A percentile compares a stretch with the other conserved stretches of the same genome.
Conservation (phyloP, 2,888 invertebrate genomes). For the Cylloceria caligata region DNA sequence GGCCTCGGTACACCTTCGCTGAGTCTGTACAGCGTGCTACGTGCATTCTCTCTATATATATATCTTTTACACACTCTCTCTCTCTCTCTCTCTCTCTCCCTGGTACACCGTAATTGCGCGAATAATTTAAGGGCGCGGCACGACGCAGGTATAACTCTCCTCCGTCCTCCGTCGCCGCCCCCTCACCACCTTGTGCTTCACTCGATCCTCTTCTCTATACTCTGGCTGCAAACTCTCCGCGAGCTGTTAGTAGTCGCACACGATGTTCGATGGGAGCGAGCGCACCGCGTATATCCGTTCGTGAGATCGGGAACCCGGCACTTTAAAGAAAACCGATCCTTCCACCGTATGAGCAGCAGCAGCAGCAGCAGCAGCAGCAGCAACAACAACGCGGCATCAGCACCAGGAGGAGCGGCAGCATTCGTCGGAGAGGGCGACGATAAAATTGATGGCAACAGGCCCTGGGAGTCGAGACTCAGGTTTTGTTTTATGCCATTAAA, state of each 20-base stretch:
- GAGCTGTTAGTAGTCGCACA: slow-evolving; percentile 31
- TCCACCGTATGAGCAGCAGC: slow-evolving; percentile 59
- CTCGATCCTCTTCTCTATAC: slow-evolving; percentile 48
- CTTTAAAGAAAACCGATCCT: slow-evolving; percentile 79
- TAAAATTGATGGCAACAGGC: slow-evolving; percentile 71
- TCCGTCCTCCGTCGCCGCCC: slow-evolving; percentile 62
- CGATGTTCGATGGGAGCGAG: slow-evolving; percentile 4
- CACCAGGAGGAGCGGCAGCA: slow-evolving; percentile 23
- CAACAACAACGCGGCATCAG: slow-evolving; percentile 15
- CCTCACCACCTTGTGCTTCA: slow-evolving; percentile 23
- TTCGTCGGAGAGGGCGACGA: slow-evolving; percentile 72
- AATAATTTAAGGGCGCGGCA: slow-evolving; percentile 81
- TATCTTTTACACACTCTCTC: slow-evolving; percentile 28
- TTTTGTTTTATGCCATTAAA: slow-evolving; percentile 45
- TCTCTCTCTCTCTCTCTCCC: slow-evolving; percentile 42
- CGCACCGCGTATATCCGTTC: slow-evolving; percentile 30
- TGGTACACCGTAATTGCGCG: slow-evolving; percentile 78
- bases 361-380: slow-evolving; percentile 17
- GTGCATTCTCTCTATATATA: slow-evolving; percentile 17
- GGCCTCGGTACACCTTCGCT: slow-evolving; percentile 47
- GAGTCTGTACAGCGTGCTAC: slow-evolving; percentile 37
- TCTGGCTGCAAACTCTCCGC: slow-evolving; percentile 27
- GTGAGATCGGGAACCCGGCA: slow-evolving; percentile 70
- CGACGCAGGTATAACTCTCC: slow-evolving; percentile 75
- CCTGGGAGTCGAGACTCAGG: slow-evolving; percentile 25